A percentile compares a stretch with the other conserved stretches of the same genome.
Evolutionary conservation across 2,888 invertebrate species (phyloP).

Genomic region (Leptarthrus brevirostris): DNA sequence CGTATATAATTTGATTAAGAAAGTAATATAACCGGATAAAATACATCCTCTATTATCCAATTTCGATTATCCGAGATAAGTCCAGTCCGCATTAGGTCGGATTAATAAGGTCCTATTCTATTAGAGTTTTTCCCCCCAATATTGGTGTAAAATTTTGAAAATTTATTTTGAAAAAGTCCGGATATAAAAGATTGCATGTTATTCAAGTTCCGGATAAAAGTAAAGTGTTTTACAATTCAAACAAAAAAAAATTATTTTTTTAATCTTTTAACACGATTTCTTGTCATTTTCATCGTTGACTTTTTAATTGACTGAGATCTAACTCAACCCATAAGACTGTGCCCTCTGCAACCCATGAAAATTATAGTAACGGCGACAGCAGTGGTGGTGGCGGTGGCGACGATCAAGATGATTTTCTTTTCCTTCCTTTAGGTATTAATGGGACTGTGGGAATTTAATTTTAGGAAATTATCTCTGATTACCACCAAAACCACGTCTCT

Average conservation of each 20-base stretch:
- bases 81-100: too few species aligned
- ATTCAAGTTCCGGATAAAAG: too few species aligned
- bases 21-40: too few species aligned
- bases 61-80: too few species aligned
- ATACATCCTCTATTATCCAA: too few species aligned
- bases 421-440: slow-evolving; percentile 33
- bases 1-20: too few species aligned
- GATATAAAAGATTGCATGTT: too few species aligned
- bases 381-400: not conserved
- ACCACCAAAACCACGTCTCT: slow-evolving; percentile 42
- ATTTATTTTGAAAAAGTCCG: too few species aligned
- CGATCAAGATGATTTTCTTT: slow-evolving; percentile 25
- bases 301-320: not conserved
- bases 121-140: too few species aligned
- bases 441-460: slow-evolving; percentile 49
- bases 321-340: not conserved
- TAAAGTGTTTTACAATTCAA: too few species aligned
- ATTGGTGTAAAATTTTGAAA: too few species aligned
- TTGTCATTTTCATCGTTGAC: not conserved
- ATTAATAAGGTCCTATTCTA: too few species aligned
- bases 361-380: not conserved
- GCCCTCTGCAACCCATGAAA: not conserved
- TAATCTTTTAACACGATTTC: not conserved
- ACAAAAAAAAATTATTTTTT: not conserved
- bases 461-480: slow-evolving; percentile 49